phyloP scores from a whole-genome alignment of 2,888 invertebrate species.

The Polyommatus icarus region DNA sequence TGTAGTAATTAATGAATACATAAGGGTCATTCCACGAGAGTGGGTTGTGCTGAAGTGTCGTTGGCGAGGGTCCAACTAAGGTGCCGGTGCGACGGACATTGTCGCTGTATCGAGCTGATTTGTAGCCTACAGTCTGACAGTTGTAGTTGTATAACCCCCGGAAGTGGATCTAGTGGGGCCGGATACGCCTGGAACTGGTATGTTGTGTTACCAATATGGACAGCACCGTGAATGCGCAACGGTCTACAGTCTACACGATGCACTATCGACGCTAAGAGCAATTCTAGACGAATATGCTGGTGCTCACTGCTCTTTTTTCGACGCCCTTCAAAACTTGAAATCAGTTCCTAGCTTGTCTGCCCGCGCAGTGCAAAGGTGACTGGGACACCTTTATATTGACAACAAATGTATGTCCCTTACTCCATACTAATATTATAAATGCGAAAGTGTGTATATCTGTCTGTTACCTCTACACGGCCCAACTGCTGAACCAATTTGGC shows the following conservation, averaged over 20 bases:
- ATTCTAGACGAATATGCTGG: too few relatives aligned
- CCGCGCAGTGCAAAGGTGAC: too few relatives aligned
- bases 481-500: too few relatives aligned
- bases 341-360: too few relatives aligned
- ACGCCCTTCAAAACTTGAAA: too few relatives aligned
- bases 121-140: not conserved
- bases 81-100: not conserved
- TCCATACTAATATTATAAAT: too few relatives aligned
- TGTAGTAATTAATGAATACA: not conserved
- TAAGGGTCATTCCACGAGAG: not conserved
- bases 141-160: not conserved
- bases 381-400: too few relatives aligned
- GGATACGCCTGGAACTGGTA: not conserved
- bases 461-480: too few relatives aligned
- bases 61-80: not conserved
- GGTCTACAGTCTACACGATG: not conserved
- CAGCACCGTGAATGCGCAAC: not conserved
- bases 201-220: not conserved
- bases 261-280: too few relatives aligned
- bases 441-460: too few relatives aligned
- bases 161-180: not conserved
- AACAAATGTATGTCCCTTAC: too few relatives aligned
- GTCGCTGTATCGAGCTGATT: not conserved
- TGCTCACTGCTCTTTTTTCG: too few relatives aligned
- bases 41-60: conserved; percentile 15